Percentiles rank a stretch among this genome's conserved stretches.
Evolutionary conservation across 1,140 invertebrate species (phyloP).

Genomic region (Drosophila rufa): DNA sequence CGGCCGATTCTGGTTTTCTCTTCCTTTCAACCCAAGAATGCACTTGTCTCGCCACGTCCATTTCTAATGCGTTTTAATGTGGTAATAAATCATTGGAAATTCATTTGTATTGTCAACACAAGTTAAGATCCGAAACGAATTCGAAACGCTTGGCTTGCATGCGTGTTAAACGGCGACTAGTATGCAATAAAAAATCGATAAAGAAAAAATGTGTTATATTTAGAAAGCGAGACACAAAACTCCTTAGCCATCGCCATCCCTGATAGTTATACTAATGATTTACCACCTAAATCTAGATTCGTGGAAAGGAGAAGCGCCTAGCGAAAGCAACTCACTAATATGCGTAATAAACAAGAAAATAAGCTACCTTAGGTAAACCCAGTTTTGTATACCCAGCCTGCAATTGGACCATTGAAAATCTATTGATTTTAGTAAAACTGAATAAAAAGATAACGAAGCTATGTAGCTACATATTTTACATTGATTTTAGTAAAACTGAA

Average conservation of each 20-base stretch:
- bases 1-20: constrained; percentile 9
- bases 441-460: no score
- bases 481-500: no score
- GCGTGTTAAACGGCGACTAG: constrained; percentile 57
- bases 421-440: no score
- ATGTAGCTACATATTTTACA: no score
- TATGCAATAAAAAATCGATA: constrained; percentile 64
- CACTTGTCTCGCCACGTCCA: constrained; percentile 13
- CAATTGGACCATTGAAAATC: no score
- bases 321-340: no score
- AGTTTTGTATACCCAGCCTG: no score
- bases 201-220: constrained; percentile 58
- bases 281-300: not conserved
- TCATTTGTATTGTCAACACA: constrained; percentile 84
- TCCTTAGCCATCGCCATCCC: constrained; percentile 38
- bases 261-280: constrained; percentile 52
- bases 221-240: constrained; percentile 60
- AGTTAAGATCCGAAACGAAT: constrained; percentile 63
- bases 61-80: constrained; percentile 80
- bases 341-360: no score
- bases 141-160: constrained; percentile 54
- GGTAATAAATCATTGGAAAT: constrained; percentile 83
- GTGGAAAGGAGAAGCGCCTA: not conserved
- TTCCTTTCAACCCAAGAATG: not conserved
- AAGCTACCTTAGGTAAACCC: no score